Base-by-base conservation (phyloP, 1,140 invertebrate genomes). In the Orius insidiosus region DNA sequence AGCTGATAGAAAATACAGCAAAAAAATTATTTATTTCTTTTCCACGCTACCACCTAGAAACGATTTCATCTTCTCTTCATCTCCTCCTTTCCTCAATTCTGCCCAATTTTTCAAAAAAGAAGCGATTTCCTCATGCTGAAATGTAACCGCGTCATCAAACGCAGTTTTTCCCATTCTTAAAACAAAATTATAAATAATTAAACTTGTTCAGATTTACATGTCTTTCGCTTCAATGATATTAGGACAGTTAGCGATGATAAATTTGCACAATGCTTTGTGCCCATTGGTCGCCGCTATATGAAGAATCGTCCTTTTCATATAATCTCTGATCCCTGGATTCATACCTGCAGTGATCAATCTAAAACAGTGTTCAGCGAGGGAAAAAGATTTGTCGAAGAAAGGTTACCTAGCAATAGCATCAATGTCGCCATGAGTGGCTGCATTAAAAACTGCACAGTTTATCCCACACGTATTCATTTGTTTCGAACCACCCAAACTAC, bases 311-410 rank as follows among this genome's bases (percentile, higher is more conserved):
- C 37, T 39, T 39, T 15, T 15, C 15, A 39, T 9, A 10, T 18
- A 15, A 39, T 18, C 19, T 15, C 37, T 39, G 10, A 39, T 18
- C 15, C 37, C 37, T 39, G 15, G 37, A 15, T 39, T 6, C 15
- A 18, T 8, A 18, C 71, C 72, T 33, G 71, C 60, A 58, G 74
- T 75, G 3, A 76, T 63, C 68, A 75, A 63, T 24, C 24, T 24
- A 24, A 24, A 24, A 24, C 3, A 4, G 24, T 24, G 24, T 24
- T 24, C 7, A n/a, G n/a, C n/a, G n/a, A n/a, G n/a, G n/a, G n/a
- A n/a, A n/a, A n/a, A n/a, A n/a, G n/a, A n/a, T n/a, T n/a, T n/a
- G n/a, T n/a, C n/a, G n/a, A n/a, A n/a, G n/a, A n/a, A n/a, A n/a
- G 24, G 24, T 24, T 24, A 24, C 24, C 24, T 24, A 4, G 24